Evolutionary conservation across 1,140 invertebrate genomes (phyloP).

Genomic region (Drosophila orena): DNA sequence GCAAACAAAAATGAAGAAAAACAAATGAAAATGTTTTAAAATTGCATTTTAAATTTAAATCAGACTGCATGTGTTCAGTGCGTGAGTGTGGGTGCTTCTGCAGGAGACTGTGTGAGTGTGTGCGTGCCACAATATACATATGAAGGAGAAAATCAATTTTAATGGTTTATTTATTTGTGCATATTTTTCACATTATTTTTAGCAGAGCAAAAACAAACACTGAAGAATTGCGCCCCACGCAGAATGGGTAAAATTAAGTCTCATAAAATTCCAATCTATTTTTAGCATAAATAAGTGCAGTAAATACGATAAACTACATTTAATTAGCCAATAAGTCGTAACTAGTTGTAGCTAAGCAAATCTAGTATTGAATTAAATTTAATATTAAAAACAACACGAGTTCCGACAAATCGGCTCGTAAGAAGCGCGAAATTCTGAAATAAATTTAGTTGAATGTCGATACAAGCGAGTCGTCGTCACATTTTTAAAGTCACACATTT

Average conservation of each 20-base stretch:
- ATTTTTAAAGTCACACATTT: constrained; percentile 72
- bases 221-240: constrained; percentile 24
- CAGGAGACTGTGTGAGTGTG: constrained; percentile 25
- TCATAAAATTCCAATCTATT: constrained; percentile 63
- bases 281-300: constrained; percentile 69
- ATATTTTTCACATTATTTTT: constrained; percentile 76
- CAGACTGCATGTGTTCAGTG: constrained; percentile 76
- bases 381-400: constrained; percentile 31
- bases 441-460: constrained; percentile 77
- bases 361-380: constrained; percentile 46
- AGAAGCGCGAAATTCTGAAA: constrained; percentile 79
- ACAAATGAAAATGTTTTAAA: constrained; percentile 73
- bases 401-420: constrained; percentile 53
- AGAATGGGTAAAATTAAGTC: constrained; percentile 34
- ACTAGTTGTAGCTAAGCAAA: constrained; percentile 63
- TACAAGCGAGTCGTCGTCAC: constrained; percentile 42
- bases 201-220: constrained; percentile 35
- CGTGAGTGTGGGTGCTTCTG: constrained; percentile 18
- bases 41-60: constrained; percentile 78
- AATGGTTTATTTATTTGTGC: constrained; percentile 75
- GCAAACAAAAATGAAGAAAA: constrained; percentile 31
- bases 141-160: constrained; percentile 66
- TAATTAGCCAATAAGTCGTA: constrained; percentile 70
- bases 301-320: constrained; percentile 47
- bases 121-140: constrained; percentile 37